These are phyloP conservation scores for Brienomyrus brachyistius DNA, from an alignment of 2,113 vertebrate species.

Conservation along the genomic window DNA sequence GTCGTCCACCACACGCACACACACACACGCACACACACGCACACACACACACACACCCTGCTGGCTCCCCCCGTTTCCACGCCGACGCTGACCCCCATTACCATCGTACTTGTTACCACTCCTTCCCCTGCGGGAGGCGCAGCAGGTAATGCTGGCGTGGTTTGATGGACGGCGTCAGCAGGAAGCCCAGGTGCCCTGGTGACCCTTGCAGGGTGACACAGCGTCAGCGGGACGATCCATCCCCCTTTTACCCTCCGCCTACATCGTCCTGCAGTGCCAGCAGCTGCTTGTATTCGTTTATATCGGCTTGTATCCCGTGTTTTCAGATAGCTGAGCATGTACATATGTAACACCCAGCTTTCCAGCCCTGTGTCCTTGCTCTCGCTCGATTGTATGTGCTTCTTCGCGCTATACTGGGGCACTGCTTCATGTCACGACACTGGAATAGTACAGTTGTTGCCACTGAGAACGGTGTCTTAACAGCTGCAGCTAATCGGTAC, in stretches of 20 bases:
- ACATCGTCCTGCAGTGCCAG: neutral
- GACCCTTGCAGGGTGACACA: neutral
- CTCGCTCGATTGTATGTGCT: neutral
- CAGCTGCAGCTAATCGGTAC: neutral
- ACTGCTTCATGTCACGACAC: neutral
- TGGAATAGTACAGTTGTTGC: neutral
- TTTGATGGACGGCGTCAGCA: neutral
- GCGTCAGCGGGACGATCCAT: neutral
- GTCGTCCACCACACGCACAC: neutral
- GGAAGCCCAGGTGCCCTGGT: neutral
- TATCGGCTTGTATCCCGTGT: neutral
- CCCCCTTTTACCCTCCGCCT: neutral
- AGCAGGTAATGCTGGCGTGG: neutral
- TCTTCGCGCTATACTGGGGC: neutral
- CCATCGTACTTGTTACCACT: neutral
- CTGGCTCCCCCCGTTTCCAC: neutral
- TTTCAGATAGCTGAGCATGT: neutral
- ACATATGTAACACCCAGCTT: neutral
- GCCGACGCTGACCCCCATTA: neutral
- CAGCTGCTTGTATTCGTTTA: neutral
- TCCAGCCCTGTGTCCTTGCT: neutral
- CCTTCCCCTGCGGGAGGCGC: neutral
- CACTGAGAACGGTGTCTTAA: neutral
- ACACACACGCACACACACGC: neutral
- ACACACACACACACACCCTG: neutral